Evolutionary conservation across 2,797 vertebrate genomes (phyloP).

Genomic region (Spizella passerina): DNA sequence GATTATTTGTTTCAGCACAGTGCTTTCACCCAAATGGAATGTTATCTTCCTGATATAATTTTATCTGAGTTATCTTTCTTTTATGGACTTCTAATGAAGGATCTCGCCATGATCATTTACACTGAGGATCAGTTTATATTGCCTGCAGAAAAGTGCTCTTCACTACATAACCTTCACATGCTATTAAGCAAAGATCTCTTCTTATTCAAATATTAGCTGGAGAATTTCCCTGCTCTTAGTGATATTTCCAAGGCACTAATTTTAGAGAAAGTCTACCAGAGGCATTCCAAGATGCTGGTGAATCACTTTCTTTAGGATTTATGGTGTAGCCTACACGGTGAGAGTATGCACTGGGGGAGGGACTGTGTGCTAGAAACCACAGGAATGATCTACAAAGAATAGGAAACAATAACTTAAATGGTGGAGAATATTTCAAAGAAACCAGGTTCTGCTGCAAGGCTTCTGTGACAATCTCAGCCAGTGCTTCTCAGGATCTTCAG

Average conservation of each 20-base stretch:
- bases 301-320: not conserved
- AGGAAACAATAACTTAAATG: not conserved
- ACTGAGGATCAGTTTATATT: not conserved
- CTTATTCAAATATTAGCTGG: not conserved
- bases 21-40: not conserved
- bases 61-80: not conserved
- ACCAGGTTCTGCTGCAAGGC: not conserved
- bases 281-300: not conserved
- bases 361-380: not conserved
- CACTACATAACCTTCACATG: not conserved
- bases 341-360: not conserved
- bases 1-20: not conserved
- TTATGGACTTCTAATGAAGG: not conserved
- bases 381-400: not conserved
- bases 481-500: not conserved
- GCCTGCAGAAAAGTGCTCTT: not conserved
- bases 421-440: not conserved
- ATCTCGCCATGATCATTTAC: not conserved
- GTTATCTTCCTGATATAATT: not conserved
- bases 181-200: not conserved
- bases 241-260: not conserved
- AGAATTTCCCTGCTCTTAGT: not conserved
- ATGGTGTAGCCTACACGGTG: not conserved
- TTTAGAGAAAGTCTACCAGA: not conserved
- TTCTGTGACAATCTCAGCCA: not conserved